Conservation (phyloP, 1,140 invertebrate genomes). For the Battus philenor region DNA sequence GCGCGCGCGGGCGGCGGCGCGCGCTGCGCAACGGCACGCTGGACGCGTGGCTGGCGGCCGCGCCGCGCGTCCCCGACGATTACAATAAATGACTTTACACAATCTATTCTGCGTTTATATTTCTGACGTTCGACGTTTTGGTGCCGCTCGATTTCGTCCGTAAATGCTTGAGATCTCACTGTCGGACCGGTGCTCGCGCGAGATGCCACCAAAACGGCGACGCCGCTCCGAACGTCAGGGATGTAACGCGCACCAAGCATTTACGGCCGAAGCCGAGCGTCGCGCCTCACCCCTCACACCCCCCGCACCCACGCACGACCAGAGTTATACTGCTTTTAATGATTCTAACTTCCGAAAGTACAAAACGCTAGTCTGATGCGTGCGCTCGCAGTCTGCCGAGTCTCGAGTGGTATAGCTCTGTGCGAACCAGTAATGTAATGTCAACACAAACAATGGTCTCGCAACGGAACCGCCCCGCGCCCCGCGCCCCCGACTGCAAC, state of each 20-base stretch:
- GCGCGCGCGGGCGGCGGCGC: constrained; percentile 21
- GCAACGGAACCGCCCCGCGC: too few species aligned
- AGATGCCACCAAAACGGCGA: constrained; percentile 41
- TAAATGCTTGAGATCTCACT: constrained; percentile 52
- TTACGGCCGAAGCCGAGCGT: constrained; percentile 50
- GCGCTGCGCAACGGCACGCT: constrained; percentile 46
- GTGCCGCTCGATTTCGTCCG: constrained; percentile 64
- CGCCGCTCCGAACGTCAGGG: constrained; percentile 57
- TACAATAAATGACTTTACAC: constrained; percentile 59
- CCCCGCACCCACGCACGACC: background rate
- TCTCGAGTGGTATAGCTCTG: constrained; percentile 1
- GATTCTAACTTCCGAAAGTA: too few species aligned
- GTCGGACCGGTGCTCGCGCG: constrained; percentile 31
- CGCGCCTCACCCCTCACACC: constrained; percentile 8
- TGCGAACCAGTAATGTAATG: too few species aligned
- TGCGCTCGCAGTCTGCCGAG: background rate
- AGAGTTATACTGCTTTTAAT: too few species aligned
- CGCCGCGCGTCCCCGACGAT: constrained; percentile 17
- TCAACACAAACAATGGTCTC: too few species aligned
- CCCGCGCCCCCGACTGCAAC: too few species aligned
- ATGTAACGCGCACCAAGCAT: constrained; percentile 62
- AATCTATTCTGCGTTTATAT: constrained; percentile 60
- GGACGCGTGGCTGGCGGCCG: constrained; percentile 48
- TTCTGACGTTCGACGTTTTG: constrained; percentile 74
- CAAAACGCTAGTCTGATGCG: too few species aligned